Evolutionary conservation across 1,140 invertebrate species (phyloP).

Genomic region (Sweltsa coloradensis): DNA sequence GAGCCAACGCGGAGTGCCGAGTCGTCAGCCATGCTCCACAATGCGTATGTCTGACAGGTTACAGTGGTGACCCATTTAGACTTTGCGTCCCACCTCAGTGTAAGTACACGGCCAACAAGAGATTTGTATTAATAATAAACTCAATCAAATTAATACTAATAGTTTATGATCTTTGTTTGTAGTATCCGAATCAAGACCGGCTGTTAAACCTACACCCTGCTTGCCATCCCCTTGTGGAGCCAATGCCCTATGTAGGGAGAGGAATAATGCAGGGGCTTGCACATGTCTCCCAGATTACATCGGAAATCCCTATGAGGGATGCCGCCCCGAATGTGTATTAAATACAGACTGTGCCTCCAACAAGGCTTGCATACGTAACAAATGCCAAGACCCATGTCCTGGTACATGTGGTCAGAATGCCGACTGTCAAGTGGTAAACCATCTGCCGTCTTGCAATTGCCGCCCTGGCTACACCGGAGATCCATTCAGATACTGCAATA

Average conservation of each 20-base stretch:
- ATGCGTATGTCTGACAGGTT: conserved; percentile 38
- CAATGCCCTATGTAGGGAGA: conserved; percentile 55
- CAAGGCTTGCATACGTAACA: conserved; percentile 57
- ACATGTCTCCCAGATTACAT: conserved; percentile 51
- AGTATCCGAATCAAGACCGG: conserved; percentile 15
- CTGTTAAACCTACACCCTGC: conserved; percentile 43
- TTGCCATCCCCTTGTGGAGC: conserved; percentile 56
- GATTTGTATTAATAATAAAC: too few species aligned
- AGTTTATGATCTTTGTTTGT: too few species aligned
- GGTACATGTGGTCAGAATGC: conserved; percentile 61
- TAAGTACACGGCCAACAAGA: too few species aligned
- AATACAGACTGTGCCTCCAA: conserved; percentile 59
- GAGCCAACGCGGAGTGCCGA: conserved; percentile 39
- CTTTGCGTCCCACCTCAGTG: background rate
- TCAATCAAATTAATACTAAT: too few species aligned
- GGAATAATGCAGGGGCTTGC: conserved; percentile 49
- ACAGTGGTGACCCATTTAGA: conserved; percentile 34
- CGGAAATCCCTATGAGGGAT: conserved; percentile 60
- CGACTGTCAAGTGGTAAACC: conserved; percentile 59
- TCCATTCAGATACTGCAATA: conserved; percentile 51
- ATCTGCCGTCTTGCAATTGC: conserved; percentile 60
- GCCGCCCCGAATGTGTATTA: conserved; percentile 57
- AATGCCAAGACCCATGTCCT: conserved; percentile 65
- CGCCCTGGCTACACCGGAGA: conserved; percentile 57
- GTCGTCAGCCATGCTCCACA: conserved; percentile 41